Evolutionary conservation across 2,797 vertebrate genomes (phyloP).

Genomic region (Eidolon dupreanum): DNA sequence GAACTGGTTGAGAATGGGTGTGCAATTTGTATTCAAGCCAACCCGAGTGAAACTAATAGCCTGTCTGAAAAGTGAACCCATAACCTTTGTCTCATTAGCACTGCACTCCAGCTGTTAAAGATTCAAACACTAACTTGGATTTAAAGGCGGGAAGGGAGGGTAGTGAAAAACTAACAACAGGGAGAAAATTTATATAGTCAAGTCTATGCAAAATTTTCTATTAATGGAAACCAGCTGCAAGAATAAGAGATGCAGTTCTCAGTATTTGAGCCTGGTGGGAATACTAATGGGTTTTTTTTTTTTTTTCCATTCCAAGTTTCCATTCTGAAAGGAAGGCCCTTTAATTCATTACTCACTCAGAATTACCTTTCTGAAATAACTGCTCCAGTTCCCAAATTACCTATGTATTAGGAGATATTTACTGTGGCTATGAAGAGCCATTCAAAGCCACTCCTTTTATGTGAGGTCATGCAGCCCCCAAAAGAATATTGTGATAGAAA

Average conservation of each 20-base stretch:
- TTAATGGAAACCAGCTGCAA: slow-evolving; percentile 75
- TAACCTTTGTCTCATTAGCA: slow-evolving; percentile 53
- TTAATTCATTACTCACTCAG: slow-evolving; percentile 56
- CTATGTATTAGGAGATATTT: neutral
- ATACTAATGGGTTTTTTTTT: slow-evolving; percentile 1
- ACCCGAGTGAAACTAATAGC: slow-evolving; percentile 30
- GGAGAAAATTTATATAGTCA: slow-evolving; percentile 49
- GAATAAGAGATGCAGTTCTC: slow-evolving; percentile 31
- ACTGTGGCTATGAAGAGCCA: slow-evolving; percentile 4
- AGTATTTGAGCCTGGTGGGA: slow-evolving; percentile 35
- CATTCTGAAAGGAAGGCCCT: slow-evolving; percentile 45
- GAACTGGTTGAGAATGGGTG: neutral
- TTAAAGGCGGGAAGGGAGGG: neutral
- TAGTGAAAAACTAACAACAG: slow-evolving; percentile 54
- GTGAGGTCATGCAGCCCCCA: neutral
- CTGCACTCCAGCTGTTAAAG: slow-evolving; percentile 50
- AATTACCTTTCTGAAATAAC: slow-evolving; percentile 71
- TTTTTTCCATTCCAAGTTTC: slow-evolving; percentile 65
- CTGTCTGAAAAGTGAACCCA: slow-evolving; percentile 33
- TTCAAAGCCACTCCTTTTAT: slow-evolving; percentile 21
- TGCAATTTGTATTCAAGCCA: neutral
- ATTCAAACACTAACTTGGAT: slow-evolving; percentile 33
- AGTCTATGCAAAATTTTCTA: slow-evolving; percentile 50
- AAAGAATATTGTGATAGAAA: neutral
- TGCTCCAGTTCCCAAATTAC: neutral